These are phyloP conservation scores for Drosophila algonquin DNA, from an alignment of 2,888 invertebrate species.

Conservation along the genomic window DNA sequence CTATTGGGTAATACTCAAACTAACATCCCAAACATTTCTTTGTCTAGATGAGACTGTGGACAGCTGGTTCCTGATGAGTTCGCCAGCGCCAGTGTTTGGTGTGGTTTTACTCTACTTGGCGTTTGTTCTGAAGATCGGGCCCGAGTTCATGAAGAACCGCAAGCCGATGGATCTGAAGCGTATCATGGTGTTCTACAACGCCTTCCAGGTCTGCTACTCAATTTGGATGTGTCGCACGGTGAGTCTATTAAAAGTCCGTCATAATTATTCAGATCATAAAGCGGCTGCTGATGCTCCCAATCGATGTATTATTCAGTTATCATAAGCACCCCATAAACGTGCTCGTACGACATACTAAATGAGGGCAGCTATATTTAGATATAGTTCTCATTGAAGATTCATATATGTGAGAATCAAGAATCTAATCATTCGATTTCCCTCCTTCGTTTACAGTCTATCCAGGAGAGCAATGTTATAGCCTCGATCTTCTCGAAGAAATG, in stretches of 20 bases:
- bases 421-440: neutral
- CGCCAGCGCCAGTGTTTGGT: slow-evolving; percentile 88
- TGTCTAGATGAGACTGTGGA: slow-evolving; percentile 89
- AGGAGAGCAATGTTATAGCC: slow-evolving; percentile 79
- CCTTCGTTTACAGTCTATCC: slow-evolving; percentile 64
- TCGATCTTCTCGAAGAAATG: slow-evolving; percentile 81
- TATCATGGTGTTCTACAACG: slow-evolving; percentile 91
- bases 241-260: slow-evolving; percentile 50
- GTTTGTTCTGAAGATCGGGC: slow-evolving; percentile 91
- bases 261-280: neutral
- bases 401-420: neutral
- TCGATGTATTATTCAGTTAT: slow-evolving; percentile 37
- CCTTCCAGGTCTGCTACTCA: slow-evolving; percentile 94
- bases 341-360: slow-evolving; percentile 24
- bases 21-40: slow-evolving; percentile 27
- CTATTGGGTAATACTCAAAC: neutral
- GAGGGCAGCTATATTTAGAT: neutral
- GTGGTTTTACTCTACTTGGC: slow-evolving; percentile 88
- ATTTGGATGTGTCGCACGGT: slow-evolving; percentile 86
- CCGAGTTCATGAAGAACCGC: slow-evolving; percentile 90
- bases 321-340: slow-evolving; percentile 15
- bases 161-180: slow-evolving; percentile 90
- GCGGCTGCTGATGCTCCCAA: neutral
- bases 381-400: neutral
- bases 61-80: slow-evolving; percentile 91